Percentiles rank a stretch among this genome's conserved stretches.
Evolutionary conservation across 2,113 vertebrate genomes (phyloP).

Genomic region (Stigmatopora nigra): DNA sequence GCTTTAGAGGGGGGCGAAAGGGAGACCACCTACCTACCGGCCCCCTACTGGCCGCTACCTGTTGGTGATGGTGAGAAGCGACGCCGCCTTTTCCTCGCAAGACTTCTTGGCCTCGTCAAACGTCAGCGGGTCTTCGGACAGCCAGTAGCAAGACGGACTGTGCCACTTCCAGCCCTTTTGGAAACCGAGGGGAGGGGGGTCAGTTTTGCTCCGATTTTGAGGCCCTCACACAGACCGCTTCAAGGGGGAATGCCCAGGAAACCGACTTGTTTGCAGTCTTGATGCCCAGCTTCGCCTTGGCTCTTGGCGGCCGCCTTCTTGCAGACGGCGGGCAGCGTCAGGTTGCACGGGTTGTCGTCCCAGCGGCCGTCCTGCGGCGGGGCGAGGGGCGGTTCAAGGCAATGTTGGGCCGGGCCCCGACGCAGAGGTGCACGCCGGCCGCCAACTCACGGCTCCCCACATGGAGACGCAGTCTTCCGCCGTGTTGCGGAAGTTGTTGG

Average conservation of each 20-base stretch:
- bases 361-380: slow-evolving; percentile 83
- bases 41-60: slow-evolving; percentile 60
- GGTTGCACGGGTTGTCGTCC: slow-evolving; percentile 95
- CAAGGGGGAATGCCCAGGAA: neutral
- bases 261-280: slow-evolving; percentile 82
- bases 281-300: slow-evolving; percentile 76
- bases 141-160: slow-evolving; percentile 89
- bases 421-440: neutral
- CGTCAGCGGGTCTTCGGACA: slow-evolving; percentile 77
- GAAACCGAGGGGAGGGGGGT: neutral
- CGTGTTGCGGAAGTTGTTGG: slow-evolving; percentile 93
- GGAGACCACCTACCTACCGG: no score
- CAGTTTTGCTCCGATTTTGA: no score
- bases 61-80: slow-evolving; percentile 82
- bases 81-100: slow-evolving; percentile 72
- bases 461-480: slow-evolving; percentile 92
- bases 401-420: slow-evolving; percentile 18
- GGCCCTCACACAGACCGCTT: no score
- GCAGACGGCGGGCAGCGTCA: slow-evolving; percentile 89
- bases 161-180: slow-evolving; percentile 94
- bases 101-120: slow-evolving; percentile 78
- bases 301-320: slow-evolving; percentile 83
- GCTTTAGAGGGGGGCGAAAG: no score
- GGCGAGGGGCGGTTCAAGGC: no score
- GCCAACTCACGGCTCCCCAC: slow-evolving; percentile 85